These are phyloP conservation scores for Ochotona princeps DNA, from an alignment of 2,113 vertebrate genomes.

Conservation along the genomic window DNA sequence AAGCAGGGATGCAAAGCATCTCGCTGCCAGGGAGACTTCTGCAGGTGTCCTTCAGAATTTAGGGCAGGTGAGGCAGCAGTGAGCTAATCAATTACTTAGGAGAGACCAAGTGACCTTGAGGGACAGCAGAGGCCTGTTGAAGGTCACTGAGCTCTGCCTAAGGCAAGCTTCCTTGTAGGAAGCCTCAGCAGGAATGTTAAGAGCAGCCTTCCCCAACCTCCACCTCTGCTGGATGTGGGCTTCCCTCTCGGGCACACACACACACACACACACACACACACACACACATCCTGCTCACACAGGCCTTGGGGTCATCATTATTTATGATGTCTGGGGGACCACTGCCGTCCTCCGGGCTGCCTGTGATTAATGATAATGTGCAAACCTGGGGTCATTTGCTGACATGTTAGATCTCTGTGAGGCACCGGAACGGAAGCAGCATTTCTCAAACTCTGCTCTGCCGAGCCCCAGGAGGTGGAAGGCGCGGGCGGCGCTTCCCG, in stretches of 20 bases:
- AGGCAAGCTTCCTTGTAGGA: background rate
- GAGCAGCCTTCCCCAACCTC: background rate
- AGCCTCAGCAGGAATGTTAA: background rate
- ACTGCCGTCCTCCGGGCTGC: slow-evolving; percentile 15
- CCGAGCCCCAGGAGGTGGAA: background rate
- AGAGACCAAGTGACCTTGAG: background rate
- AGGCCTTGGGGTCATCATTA: slow-evolving; percentile 64
- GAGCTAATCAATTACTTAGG: fast-evolving
- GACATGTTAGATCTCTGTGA: slow-evolving; percentile 67
- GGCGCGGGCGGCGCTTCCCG: fast-evolving
- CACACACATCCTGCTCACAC: background rate
- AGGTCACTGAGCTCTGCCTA: background rate
- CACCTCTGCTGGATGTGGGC: background rate
- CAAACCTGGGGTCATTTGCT: slow-evolving; percentile 73
- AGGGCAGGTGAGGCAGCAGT: background rate
- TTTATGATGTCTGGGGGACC: slow-evolving; percentile 63
- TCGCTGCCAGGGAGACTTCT: background rate
- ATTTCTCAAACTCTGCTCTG: slow-evolving; percentile 69
- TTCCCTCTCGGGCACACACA: fast-evolving
- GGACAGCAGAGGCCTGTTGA: background rate
- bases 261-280: fast-evolving
- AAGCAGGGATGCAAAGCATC: fast-evolving
- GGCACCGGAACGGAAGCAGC: slow-evolving; percentile 40
- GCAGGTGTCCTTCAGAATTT: background rate
- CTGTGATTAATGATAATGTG: slow-evolving; percentile 72